Evolutionary conservation across 2,797 vertebrate genomes (phyloP).

Genomic region (Malacoctenus gilli): DNA sequence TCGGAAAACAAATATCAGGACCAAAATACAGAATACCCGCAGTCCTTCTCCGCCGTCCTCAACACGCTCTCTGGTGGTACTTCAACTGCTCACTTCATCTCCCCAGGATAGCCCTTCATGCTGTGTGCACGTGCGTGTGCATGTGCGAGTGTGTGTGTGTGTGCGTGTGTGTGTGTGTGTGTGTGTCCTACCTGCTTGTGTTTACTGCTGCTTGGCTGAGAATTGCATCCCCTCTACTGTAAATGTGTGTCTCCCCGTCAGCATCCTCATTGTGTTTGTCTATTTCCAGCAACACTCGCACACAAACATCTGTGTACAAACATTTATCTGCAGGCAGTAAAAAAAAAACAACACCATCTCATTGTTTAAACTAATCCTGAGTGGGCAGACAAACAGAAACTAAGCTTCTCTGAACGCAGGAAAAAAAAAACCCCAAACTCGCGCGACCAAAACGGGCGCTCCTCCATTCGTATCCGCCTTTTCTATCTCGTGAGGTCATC

Average conservation of each 20-base stretch:
- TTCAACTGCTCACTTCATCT: constrained; percentile 13
- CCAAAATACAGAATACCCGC: background rate
- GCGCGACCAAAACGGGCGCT: constrained; percentile 15
- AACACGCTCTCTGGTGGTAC: constrained; percentile 4
- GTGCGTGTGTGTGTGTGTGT: background rate
- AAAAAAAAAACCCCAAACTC: too few species aligned
- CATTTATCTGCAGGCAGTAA: constrained; percentile 20
- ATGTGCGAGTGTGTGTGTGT: background rate
- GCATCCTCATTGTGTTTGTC: constrained; percentile 16
- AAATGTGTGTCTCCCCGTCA: constrained; percentile 25
- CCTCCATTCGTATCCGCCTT: background rate
- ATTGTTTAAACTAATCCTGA: constrained; percentile 56
- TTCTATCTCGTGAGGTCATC: too few species aligned
- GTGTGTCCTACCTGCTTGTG: constrained; percentile 5
- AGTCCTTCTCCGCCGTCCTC: background rate
- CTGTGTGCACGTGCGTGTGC: background rate
- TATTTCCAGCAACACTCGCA: constrained; percentile 20
- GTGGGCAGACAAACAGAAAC: constrained; percentile 32
- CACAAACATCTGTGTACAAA: constrained; percentile 41
- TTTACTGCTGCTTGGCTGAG: constrained; percentile 3
- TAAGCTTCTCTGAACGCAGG: constrained; percentile 32
- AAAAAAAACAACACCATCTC: too few species aligned
- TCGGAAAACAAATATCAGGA: constrained; percentile 7
- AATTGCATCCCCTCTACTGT: constrained; percentile 18
- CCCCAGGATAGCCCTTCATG: constrained; percentile 12